Evolutionary conservation across 53 echinoderm and acorn worm genomes (phyloP).

Genomic region (Temnopleurus reevesii): DNA sequence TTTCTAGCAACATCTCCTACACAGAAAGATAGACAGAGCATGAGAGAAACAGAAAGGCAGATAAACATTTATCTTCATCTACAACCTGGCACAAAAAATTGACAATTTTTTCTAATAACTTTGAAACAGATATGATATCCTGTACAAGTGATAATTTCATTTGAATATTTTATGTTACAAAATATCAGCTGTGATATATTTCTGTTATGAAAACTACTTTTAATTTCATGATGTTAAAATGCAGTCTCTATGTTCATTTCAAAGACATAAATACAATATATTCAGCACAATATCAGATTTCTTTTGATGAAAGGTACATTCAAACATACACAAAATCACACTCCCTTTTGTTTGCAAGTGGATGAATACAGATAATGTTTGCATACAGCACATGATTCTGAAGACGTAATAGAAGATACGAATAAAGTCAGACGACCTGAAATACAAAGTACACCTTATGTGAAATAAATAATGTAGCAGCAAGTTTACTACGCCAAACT

Average conservation of each 20-base stretch:
- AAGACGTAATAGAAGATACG: no score
- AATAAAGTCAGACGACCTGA: no score
- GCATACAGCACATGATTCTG: no score
- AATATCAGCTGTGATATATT: neutral
- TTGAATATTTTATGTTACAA: neutral
- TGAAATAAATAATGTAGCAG: no score
- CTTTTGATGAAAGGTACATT: neutral
- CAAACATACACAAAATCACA: neutral
- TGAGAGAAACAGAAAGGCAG: neutral
- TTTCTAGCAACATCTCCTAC: no score
- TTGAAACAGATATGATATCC: neutral
- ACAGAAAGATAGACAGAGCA: neutral
- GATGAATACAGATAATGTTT: neutral
- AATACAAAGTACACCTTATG: no score
- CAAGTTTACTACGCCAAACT: no score
- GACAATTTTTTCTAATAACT: neutral
- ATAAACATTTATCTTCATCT: neutral
- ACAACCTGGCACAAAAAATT: constrained; percentile 14
- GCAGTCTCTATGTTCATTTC: neutral
- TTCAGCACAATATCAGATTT: neutral
- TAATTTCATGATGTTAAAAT: neutral
- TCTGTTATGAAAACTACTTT: constrained; percentile 1
- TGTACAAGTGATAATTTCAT: neutral
- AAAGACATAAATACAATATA: constrained; percentile 8
- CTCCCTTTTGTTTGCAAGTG: neutral